These are phyloP conservation scores for Aethina tumida DNA, from an alignment of 1,140 invertebrate species.

Conservation along the genomic window DNA sequence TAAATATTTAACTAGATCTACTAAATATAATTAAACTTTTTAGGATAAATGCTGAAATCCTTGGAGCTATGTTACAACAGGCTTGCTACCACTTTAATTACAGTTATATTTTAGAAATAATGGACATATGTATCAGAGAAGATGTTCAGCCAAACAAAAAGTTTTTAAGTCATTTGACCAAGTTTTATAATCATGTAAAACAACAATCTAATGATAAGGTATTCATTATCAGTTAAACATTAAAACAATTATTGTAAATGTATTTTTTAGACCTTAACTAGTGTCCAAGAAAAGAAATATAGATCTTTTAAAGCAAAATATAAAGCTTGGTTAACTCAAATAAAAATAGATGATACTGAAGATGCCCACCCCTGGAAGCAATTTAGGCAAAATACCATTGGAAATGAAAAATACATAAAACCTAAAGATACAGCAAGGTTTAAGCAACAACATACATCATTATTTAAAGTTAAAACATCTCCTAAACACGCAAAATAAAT, in stretches of 20 bases:
- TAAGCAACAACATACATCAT: constrained; percentile 26
- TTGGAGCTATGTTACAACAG: constrained; percentile 55
- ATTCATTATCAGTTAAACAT: constrained; percentile 5
- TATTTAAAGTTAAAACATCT: constrained; percentile 26
- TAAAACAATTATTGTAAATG: constrained; percentile 3
- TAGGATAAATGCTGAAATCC: constrained; percentile 59
- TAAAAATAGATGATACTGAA: constrained; percentile 40
- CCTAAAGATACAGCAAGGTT: constrained; percentile 29
- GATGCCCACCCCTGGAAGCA: constrained; percentile 51
- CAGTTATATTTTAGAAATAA: constrained; percentile 52
- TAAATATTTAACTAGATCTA: constrained; percentile 1
- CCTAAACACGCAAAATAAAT: constrained; percentile 15
- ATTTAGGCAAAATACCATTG: constrained; percentile 30
- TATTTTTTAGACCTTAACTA: constrained; percentile 27
- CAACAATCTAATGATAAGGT: constrained; percentile 35
- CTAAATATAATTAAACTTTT: constrained; percentile 26
- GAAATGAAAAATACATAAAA: constrained; percentile 22
- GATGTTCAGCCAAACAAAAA: constrained; percentile 46
- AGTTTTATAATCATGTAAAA: constrained; percentile 40
- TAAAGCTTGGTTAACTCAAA: constrained; percentile 41
- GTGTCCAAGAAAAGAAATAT: constrained; percentile 31
- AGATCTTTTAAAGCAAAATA: constrained; percentile 38
- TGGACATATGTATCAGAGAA: constrained; percentile 51
- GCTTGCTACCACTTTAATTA: constrained; percentile 49
- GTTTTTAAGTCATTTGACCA: constrained; percentile 45